These are phyloP conservation scores for Uropetala carovei DNA, from an alignment of 2,888 invertebrate genomes.

Conservation along the genomic window DNA sequence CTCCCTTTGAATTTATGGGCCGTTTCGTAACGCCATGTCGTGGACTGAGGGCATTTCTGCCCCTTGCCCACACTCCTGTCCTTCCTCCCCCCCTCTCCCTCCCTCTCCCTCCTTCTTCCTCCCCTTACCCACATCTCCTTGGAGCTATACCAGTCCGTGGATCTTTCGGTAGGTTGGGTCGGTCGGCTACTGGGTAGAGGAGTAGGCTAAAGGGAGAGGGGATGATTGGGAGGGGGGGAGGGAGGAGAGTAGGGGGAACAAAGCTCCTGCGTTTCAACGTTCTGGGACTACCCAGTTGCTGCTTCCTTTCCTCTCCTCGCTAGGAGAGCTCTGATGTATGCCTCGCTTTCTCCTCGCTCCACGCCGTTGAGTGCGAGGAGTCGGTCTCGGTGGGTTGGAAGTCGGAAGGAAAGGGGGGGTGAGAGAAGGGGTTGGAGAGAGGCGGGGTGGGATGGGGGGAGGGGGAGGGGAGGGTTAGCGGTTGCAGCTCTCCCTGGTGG, in stretches of 20 bases:
- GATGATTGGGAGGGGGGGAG: neutral
- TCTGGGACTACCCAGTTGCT: neutral
- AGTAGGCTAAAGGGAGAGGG: neutral
- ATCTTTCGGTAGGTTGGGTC: neutral
- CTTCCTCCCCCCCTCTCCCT: neutral
- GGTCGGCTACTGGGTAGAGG: neutral
- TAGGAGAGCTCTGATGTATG: neutral
- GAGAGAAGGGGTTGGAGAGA: too few relatives aligned
- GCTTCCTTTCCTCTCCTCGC: constrained; percentile 3
- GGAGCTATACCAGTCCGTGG: too few relatives aligned
- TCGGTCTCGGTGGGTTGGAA: neutral
- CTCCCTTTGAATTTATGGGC: constrained; percentile 21
- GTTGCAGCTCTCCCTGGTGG: neutral
- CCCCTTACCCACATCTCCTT: too few relatives aligned
- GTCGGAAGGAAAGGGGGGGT: too few relatives aligned
- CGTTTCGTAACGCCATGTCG: constrained; percentile 44
- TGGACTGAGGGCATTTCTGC: constrained; percentile 24
- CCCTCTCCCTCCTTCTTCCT: neutral
- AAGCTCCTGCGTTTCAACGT: constrained; percentile 1
- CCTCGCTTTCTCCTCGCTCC: neutral
- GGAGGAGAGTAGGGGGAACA: neutral
- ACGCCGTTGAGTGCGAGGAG: neutral
- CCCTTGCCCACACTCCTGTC: neutral
- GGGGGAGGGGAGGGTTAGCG: neutral
- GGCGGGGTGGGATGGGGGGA: too few relatives aligned